These are phyloP conservation scores for Epinephelus awoara DNA, from an alignment of 2,797 vertebrate genomes.

Conservation along the genomic window DNA sequence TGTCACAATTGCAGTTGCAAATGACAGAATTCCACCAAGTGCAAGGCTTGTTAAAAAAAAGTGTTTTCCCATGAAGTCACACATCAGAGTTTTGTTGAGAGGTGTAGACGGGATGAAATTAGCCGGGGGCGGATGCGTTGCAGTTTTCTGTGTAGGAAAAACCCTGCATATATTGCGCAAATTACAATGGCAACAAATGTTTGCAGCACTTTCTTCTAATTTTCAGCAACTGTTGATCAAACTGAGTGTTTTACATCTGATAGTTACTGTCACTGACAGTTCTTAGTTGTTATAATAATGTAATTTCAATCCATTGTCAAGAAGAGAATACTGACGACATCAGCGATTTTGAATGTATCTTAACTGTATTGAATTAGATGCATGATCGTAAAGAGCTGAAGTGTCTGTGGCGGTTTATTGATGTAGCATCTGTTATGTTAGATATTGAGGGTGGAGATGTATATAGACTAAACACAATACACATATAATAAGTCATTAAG, in stretches of 20 bases:
- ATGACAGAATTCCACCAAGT: too few relatives aligned
- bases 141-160: too few relatives aligned
- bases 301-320: too few relatives aligned
- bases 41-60: too few relatives aligned
- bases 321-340: too few relatives aligned
- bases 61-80: too few relatives aligned
- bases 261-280: background rate
- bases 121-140: too few relatives aligned
- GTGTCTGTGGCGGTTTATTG: constrained; percentile 13
- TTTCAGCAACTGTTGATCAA: constrained; percentile 5
- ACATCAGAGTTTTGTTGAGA: too few relatives aligned
- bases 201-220: background rate
- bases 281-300: background rate
- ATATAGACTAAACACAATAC: background rate
- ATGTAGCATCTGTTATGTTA: constrained; percentile 11
- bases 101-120: too few relatives aligned
- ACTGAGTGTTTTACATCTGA: background rate
- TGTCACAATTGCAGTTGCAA: too few relatives aligned
- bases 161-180: background rate
- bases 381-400: background rate
- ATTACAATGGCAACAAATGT: background rate
- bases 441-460: constrained; percentile 6
- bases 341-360: background rate
- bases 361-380: background rate
- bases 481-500: constrained; percentile 13